Base-by-base conservation (phyloP, 2,797 vertebrate genomes). In the Acestrorhynchus altus region DNA sequence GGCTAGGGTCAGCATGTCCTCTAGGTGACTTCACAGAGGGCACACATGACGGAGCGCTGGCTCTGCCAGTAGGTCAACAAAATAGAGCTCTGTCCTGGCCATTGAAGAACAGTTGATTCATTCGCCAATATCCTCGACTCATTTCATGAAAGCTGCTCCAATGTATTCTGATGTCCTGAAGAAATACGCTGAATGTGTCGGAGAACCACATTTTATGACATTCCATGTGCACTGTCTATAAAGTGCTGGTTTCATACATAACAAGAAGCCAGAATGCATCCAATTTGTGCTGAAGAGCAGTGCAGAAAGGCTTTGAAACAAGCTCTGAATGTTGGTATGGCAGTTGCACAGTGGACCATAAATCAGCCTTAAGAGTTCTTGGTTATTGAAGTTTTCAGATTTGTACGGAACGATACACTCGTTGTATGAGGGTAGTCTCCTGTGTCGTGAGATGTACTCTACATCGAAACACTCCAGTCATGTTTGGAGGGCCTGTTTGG, bases 401-500 rank as follows among this genome's bases (percentile, higher is more conserved):
- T 18, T 10, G n/a, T 28, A 49, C 4, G 16, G 15, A 49, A 49
- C 49, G 11, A 68, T 31, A 51, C 20, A 10, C 13, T 51, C n/a
- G 26, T 28, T 18, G 1, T 67, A 26, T n/a, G 12, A 51, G 46
- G 18, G 5, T 20, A 51, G 46, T 35, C 11, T 68, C 26, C 46
- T 20, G 46, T 20, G 4, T 51, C 20, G 13, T 31, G 46, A 8
- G 16, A 68, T 51, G 16, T 28, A 10, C 24, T 26, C 8, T 28
- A 49, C 16, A n/a, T 13, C 65, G 16, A 68, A 31, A 20, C 65
- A 68, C 46, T n/a, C 26, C 11, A 35, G 46, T 51, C 16, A 39
- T 63, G 60, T 63, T 40, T 31, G 28, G 18, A 64, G 46, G 24
- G 42, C 61, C 11, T 52, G 67, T 71, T 15, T 56, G 26, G 26